These are phyloP conservation scores for Lepidochitona cinerea DNA, from an alignment of 2,888 invertebrate genomes.

Conservation along the genomic window DNA sequence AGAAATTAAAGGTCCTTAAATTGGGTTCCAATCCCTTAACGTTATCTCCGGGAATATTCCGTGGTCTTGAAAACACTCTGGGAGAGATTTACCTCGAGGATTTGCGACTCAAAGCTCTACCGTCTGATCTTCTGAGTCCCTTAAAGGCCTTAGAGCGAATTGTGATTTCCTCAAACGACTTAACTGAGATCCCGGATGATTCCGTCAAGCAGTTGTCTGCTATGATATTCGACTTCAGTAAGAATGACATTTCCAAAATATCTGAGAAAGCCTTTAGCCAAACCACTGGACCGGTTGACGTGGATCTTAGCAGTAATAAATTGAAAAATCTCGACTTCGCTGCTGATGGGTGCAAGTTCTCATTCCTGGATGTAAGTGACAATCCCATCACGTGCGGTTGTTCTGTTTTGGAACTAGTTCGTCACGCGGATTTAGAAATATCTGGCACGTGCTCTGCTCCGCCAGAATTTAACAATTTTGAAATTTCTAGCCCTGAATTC, in stretches of 20 bases:
- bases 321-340: neutral
- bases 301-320: neutral
- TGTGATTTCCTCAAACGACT: neutral
- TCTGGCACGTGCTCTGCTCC: neutral
- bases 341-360: neutral
- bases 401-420: neutral
- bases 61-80: neutral
- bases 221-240: neutral
- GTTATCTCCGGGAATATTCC: neutral
- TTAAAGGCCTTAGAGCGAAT: neutral
- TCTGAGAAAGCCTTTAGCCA: neutral
- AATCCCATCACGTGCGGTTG: slow-evolving; percentile 7
- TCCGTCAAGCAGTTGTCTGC: neutral
- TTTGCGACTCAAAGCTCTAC: neutral
- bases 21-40: neutral
- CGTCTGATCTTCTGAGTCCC: neutral
- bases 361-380: neutral
- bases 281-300: neutral
- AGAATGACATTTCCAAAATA: neutral
- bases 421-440: neutral
- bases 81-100: neutral
- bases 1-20: neutral
- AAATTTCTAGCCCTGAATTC: neutral
- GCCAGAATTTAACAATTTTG: neutral
- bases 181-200: neutral